A percentile compares a stretch with the other conserved stretches of the same genome.
Evolutionary conservation across 1,140 invertebrate genomes (phyloP).

Genomic region (Tetragonula clypearis): DNA sequence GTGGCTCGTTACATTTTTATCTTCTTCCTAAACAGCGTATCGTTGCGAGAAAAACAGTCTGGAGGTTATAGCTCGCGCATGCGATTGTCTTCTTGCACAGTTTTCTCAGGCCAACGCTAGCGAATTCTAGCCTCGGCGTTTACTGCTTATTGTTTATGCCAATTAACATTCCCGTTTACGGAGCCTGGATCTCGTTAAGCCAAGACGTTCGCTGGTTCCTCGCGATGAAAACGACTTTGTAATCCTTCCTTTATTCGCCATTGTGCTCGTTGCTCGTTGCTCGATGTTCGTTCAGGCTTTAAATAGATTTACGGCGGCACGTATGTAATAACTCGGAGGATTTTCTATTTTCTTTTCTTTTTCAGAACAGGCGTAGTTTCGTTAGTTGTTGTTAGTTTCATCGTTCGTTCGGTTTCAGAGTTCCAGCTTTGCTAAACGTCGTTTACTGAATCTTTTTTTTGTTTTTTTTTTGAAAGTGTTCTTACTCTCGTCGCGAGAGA

Average conservation of each 20-base stretch:
- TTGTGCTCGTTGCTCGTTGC: not conserved
- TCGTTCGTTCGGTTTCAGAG: too few species aligned
- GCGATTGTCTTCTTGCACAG: not conserved
- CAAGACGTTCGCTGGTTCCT: not conserved
- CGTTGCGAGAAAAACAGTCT: slow-evolving; percentile 7
- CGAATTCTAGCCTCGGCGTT: not conserved
- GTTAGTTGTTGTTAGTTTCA: too few species aligned
- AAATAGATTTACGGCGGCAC: not conserved
- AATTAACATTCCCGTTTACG: slow-evolving; percentile 21
- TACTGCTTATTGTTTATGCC: slow-evolving; percentile 21
- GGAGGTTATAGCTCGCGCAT: not conserved
- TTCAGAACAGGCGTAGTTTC: too few species aligned
- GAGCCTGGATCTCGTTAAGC: slow-evolving; percentile 10
- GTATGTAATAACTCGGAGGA: too few species aligned
- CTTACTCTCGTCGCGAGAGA: too few species aligned
- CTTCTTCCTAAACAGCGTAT: not conserved
- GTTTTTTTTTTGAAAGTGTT: too few species aligned
- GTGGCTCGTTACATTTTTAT: slow-evolving; percentile 59
- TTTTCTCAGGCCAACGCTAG: not conserved
- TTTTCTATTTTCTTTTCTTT: not conserved
- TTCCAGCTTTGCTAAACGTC: too few species aligned
- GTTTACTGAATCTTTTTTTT: too few species aligned
- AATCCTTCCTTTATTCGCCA: not conserved
- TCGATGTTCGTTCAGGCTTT: not conserved
- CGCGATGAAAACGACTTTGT: slow-evolving; percentile 8